Base-by-base conservation (phyloP, 2,113 vertebrate species). In the Phyllostomus discolor region DNA sequence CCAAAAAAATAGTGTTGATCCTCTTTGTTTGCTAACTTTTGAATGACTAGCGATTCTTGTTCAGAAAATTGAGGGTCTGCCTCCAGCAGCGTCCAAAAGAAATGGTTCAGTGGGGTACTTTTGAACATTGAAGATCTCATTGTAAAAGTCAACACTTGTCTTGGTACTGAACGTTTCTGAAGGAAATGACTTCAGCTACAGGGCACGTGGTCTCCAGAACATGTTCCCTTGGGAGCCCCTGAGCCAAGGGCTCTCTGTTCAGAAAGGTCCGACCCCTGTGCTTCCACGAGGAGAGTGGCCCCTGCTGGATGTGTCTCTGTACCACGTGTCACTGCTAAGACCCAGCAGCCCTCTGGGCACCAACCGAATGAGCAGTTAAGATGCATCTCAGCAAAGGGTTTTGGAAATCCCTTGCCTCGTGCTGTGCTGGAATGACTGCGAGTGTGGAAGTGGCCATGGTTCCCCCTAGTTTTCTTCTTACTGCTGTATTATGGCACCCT, bases 401-500 rank as follows among this genome's bases (percentile, higher is more conserved):
- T 83, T 38, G 66, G 90, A 41, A 69, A 79, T 72, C 28, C 57
- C n/a, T 79, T 54, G 43, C 54, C 28, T 90, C 72, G 46, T 89
- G 31, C 52, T 54, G 26, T 33, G 35, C 50, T 26, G 75, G 67
- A 92, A 87, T 26, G 83, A 75, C 24, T 41, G 75, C 67, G 35
- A 90, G 52, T 38, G 78, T 67, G 82, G 59, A 66, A 84, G 67
- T 48, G 43, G 54, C 82, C 62, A 4, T 22, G 54, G 67, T 69
- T 89, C 88, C 31, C 80, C 10, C 73, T 16, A n/a, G 86, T 93
- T 97, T 95, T 79, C 95, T 85, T 91, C 85, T 94, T 96, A 80
- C 85, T 79, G 92, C 92, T 92, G 41, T 66, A 12, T 95, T 94
- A 95, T 83, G 82, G 95, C 89, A 93, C 96, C 96, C 96, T 75